Conservation (phyloP, 2,797 vertebrate species). For the Forpus xanthops region DNA sequence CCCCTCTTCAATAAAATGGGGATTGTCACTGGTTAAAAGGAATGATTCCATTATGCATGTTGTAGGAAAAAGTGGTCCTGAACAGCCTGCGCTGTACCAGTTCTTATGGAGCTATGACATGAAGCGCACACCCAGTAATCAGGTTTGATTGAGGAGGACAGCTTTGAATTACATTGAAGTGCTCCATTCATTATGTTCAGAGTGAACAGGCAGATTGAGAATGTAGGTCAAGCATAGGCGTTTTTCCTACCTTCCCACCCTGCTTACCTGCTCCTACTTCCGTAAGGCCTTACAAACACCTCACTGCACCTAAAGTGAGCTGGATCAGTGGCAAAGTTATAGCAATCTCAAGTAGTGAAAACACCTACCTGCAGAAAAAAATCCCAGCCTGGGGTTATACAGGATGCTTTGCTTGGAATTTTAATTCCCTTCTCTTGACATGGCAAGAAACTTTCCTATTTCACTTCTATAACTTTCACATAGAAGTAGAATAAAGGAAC, state of each 20-base stretch:
- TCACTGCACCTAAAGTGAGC: neutral
- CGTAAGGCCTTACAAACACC: too few species aligned
- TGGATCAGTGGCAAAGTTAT: neutral
- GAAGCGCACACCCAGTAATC: neutral
- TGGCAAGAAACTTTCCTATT: neutral
- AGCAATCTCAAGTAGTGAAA: neutral
- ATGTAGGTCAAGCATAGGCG: neutral
- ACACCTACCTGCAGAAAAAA: neutral
- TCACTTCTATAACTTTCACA: neutral
- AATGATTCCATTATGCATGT: rapidly evolving
- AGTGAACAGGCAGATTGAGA: too few species aligned
- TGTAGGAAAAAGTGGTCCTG: neutral
- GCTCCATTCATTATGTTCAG: neutral
- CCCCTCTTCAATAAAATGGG: too few species aligned
- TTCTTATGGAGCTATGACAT: neutral
- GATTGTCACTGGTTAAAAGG: neutral
- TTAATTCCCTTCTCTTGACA: neutral
- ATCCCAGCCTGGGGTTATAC: too few species aligned
- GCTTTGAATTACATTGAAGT: neutral
- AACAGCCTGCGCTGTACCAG: neutral
- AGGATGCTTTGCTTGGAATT: neutral
- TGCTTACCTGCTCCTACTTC: neutral
- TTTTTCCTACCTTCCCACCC: neutral
- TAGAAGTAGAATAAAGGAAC: neutral
- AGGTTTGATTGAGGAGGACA: neutral